Percentiles rank a stretch among this genome's conserved stretches.
Evolutionary conservation across 2,888 invertebrate genomes (phyloP).

Genomic region (Phragmatobia fuliginosa): DNA sequence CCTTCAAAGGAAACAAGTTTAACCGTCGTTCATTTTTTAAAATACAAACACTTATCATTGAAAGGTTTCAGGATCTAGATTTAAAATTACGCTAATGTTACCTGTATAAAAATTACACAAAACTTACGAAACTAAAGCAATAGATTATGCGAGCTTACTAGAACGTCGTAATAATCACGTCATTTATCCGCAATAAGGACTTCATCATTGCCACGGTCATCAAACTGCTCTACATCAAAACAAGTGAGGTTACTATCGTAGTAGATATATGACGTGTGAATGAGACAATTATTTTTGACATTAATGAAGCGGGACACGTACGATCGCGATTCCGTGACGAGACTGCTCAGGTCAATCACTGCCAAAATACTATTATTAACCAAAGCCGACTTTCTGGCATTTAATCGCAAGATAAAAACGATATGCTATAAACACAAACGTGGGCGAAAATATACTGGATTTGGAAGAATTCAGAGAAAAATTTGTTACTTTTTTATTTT

Average conservation of each 20-base stretch:
- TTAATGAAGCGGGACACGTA: constrained; percentile 69
- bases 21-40: constrained; percentile 2
- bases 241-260: constrained; percentile 82
- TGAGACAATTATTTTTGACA: constrained; percentile 84
- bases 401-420: constrained; percentile 30
- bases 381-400: constrained; percentile 44
- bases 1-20: constrained; percentile 28
- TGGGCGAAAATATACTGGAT: constrained; percentile 22
- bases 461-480: not conserved
- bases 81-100: not conserved
- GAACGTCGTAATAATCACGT: constrained; percentile 57
- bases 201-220: constrained; percentile 75
- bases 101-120: constrained; percentile 5
- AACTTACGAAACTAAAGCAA: constrained; percentile 32
- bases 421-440: constrained; percentile 17
- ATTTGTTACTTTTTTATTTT: not conserved
- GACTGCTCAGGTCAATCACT: constrained; percentile 52
- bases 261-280: constrained; percentile 75
- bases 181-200: constrained; percentile 56
- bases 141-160: constrained; percentile 32
- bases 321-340: constrained; percentile 50
- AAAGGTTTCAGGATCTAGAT: not conserved
- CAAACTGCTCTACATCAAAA: constrained; percentile 79
- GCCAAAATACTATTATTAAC: constrained; percentile 75
- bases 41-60: not conserved